Evolutionary conservation across 2,797 vertebrate genomes (phyloP), one percentile per base, ranked within the genome.

Genomic region (Danio jaintianensis): DNA sequence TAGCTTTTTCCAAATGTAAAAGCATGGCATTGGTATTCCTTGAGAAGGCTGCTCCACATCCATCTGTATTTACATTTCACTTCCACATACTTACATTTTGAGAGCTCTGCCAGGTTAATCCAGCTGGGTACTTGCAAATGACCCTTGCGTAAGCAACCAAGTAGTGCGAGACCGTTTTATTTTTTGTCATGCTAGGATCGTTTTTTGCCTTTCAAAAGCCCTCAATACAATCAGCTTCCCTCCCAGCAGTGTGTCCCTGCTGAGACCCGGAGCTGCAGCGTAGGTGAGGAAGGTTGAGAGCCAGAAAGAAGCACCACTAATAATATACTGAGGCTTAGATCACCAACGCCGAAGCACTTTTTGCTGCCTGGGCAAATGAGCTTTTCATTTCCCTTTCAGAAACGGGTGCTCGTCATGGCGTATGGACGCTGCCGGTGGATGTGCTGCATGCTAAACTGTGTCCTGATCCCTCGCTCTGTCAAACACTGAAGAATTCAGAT

Each of bases 301-400:
- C 16, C 67, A 43, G 78, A 61, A 29, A 75, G 86, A 85, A 68
- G 90, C 86, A 91, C 89, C 85, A 90, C 85, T 90, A 86, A 91
- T 93, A 87, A 89, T 81, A 84, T 84, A 69, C 82, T 79, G 70
- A 43, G 78, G 85, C 85, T 88, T 18, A 77, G 58, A 64, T 70
- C 84, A 84, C 75, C 88, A 86, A 87, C 81, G 82, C 78, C 0
- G 77, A 82, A 82, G 80, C 84, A 78, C 53, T 78, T 86, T 85
- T 89, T 81, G 75, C 85, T 67, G 82, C 87, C 56, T 55, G 74
- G n/a, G 84, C 87, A 91, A 90, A 91, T 88, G 40, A 91, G 92
- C 84, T 89, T 91, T 92, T 89, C 80, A 89, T 91, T 89, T 90
- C 22, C 80, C 82, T 87, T 89, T 89, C 86, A 87, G 85, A 87